A percentile compares a stretch with the other conserved stretches of the same genome.
Evolutionary conservation across 2,113 vertebrate genomes (phyloP).

Genomic region (Choloepus hoffmanni): DNA sequence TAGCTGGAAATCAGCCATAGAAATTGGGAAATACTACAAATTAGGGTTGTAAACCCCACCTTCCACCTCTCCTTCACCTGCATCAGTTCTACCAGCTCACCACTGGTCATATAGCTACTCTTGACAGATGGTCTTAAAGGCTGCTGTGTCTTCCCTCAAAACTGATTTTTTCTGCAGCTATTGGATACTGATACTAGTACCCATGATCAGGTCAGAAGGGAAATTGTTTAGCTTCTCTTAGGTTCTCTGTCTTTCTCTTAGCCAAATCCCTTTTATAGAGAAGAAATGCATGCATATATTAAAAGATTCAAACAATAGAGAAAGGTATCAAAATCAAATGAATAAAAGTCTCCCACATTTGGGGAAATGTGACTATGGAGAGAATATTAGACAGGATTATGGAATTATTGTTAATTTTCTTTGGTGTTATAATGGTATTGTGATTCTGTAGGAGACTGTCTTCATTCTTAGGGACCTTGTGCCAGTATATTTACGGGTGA

Average conservation of each 20-base stretch:
- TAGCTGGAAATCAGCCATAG: not conserved
- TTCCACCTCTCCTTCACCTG: no score
- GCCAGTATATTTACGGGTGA: not conserved
- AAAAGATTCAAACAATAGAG: not conserved
- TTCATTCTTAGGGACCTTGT: not conserved
- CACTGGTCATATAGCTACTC: not conserved
- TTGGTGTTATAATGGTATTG: not conserved
- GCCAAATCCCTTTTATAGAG: not conserved
- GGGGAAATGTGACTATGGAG: not conserved
- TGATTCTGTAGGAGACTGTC: not conserved
- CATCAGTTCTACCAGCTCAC: not conserved
- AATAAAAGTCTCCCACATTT: not conserved
- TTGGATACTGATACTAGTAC: not conserved
- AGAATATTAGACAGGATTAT: not conserved
- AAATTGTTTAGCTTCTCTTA: not conserved
- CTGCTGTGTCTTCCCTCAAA: not conserved
- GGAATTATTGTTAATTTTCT: not conserved
- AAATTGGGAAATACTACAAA: not conserved
- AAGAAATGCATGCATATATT: not conserved
- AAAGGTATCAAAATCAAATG: not conserved
- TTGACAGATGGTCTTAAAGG: not conserved
- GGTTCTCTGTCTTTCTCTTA: not conserved
- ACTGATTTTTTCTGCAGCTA: not conserved
- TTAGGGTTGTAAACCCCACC: not conserved
- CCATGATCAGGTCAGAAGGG: not conserved